Evolutionary conservation across 2,888 invertebrate species (phyloP).

Genomic region (Rotaria socialis): DNA sequence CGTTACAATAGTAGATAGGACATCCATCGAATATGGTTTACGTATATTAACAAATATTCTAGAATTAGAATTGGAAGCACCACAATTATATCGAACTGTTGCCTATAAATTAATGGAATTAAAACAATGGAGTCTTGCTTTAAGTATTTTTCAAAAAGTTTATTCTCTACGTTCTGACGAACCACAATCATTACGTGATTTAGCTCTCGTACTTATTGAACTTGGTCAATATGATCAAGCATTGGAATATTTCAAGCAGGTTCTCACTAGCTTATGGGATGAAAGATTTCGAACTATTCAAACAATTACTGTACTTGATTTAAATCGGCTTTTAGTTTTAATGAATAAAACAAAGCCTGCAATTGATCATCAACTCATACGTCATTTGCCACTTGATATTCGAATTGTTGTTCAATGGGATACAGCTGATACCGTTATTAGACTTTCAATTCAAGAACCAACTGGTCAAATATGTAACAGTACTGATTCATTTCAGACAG

Average conservation of each 20-base stretch:
- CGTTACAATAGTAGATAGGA: neutral
- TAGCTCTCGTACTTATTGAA: neutral
- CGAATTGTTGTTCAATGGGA: slow-evolving; percentile 20
- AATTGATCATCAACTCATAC: neutral
- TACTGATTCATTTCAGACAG: neutral
- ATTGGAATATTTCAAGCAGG: neutral
- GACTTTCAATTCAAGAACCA: neutral
- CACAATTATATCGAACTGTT: slow-evolving; percentile 14
- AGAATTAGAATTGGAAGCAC: neutral
- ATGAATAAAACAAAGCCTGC: neutral
- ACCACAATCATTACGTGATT: slow-evolving; percentile 20
- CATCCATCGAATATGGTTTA: neutral
- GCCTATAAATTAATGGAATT: slow-evolving; percentile 19
- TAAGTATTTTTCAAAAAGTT: neutral
- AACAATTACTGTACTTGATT: neutral
- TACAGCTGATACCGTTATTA: neutral
- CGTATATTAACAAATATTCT: slow-evolving; percentile 32
- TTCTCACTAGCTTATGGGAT: neutral
- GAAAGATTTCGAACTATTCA: neutral
- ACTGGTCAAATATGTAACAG: neutral
- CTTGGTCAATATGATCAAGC: neutral
- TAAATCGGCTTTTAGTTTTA: neutral
- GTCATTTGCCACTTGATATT: slow-evolving; percentile 14
- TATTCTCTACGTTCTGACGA: neutral
- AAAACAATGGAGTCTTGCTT: neutral